These are phyloP conservation scores for Slavum lentiscoides DNA, from an alignment of 2,888 invertebrate species.

Conservation along the genomic window DNA sequence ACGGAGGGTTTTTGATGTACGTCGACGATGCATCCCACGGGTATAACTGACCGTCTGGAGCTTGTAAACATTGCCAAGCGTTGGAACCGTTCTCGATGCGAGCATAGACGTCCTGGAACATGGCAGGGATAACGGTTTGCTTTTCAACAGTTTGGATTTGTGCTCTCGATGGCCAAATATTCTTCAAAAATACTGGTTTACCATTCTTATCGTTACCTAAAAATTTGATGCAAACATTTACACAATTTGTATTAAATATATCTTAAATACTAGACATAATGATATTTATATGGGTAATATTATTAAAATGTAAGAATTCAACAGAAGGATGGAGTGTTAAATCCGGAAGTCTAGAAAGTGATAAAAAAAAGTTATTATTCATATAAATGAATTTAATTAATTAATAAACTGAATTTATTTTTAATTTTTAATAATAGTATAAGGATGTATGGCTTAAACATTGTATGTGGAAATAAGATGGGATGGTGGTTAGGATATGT, in stretches of 20 bases:
- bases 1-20: slow-evolving; percentile 95
- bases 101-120: slow-evolving; percentile 90
- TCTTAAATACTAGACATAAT: too few relatives aligned
- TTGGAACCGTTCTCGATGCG: slow-evolving; percentile 82
- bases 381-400: too few relatives aligned
- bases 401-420: too few relatives aligned
- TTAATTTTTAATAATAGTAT: too few relatives aligned
- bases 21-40: slow-evolving; percentile 90
- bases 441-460: too few relatives aligned
- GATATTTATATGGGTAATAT: too few relatives aligned
- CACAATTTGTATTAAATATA: neutral
- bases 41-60: slow-evolving; percentile 82
- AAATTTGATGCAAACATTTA: neutral
- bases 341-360: too few relatives aligned
- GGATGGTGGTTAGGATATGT: neutral
- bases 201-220: slow-evolving; percentile 66
- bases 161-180: slow-evolving; percentile 92
- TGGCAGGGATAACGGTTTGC: slow-evolving; percentile 87
- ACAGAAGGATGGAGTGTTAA: too few relatives aligned
- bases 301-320: too few relatives aligned
- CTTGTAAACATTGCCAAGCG: slow-evolving; percentile 80
- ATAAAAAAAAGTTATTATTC: too few relatives aligned
- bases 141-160: slow-evolving; percentile 91
- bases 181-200: slow-evolving; percentile 77
- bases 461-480: too few relatives aligned